phyloP scores from a whole-genome alignment of 2,797 vertebrate species.

The Lepilemur ruficaudatus region DNA sequence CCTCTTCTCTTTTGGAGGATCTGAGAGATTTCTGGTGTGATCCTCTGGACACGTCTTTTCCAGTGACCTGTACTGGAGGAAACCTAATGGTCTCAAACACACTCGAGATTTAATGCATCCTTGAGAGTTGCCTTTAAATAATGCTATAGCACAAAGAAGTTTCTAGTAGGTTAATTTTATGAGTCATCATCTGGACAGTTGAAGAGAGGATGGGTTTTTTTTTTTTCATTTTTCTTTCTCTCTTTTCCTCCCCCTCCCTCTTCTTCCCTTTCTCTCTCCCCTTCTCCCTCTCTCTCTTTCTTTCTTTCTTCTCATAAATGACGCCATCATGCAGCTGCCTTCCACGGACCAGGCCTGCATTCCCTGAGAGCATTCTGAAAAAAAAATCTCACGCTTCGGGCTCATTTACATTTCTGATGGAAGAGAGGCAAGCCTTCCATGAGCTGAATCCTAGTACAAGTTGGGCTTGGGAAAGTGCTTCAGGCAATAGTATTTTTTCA shows the following conservation, averaged over 20 bases:
- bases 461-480: slow-evolving; percentile 74
- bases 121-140: neutral
- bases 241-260: neutral
- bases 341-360: neutral
- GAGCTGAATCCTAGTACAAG: slow-evolving; percentile 60
- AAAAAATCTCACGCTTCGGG: neutral
- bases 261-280: accelerated
- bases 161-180: neutral
- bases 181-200: neutral
- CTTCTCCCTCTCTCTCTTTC: neutral
- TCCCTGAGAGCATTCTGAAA: slow-evolving; percentile 42
- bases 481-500: slow-evolving; percentile 71
- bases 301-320: neutral
- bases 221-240: neutral
- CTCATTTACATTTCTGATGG: slow-evolving; percentile 73
- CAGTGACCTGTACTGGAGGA: neutral
- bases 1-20: neutral
- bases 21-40: neutral
- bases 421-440: slow-evolving; percentile 39
- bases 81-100: neutral
- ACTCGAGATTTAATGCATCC: neutral
- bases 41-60: neutral
- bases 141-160: neutral
- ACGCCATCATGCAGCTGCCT: neutral
- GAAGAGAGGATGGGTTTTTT: neutral